Evolutionary conservation across 2,113 vertebrate genomes (phyloP), one percentile per base, ranked within the genome.

Genomic region (Scopus umbretta): DNA sequence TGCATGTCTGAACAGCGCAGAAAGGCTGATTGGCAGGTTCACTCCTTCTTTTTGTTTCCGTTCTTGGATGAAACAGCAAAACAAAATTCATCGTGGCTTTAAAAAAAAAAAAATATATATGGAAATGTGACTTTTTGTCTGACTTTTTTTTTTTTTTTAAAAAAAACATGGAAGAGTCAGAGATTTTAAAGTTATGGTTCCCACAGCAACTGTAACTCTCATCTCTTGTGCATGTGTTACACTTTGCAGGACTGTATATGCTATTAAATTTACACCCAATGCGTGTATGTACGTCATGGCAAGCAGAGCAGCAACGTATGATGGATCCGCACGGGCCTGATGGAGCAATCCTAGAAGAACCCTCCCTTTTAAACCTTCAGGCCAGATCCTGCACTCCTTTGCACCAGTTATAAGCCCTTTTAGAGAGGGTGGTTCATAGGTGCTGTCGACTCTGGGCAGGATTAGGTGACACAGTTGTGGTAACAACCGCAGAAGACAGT

Each of bases 141-240:
- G 75, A 86, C 70, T 88, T 11, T 20, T 21, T 11, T 49, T 49
- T 47, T 47, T 19, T 20, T 7, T 42, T 43, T n/a, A n/a, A n/a
- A n/a, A n/a, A n/a, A n/a, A 70, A 65, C 1, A 1, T 1, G 5
- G 50, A 85, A 80, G 79, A 95, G 81, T 87, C 91, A 25, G 90
- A 75, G 84, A 88, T 90, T 92, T 96, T 94, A 92, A 97, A 96
- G 95, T 97, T 96, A 90, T n/a, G 50, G 94, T 93, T 97, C 97
- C 97, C 97, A 80, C 93, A 96, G 95, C 93, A 95, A 80, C 85
- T 87, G 82, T 97, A 97, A 95, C 88, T 97, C 96, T 96, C 82
- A 21, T 63, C 59, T 75, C 55, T 25, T 21, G 66, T 85, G 87
- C 13, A 6, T 80, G 80, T 49, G 79, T 52, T 66, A 11, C n/a